Evolutionary conservation across 2,888 invertebrate species (phyloP).

Genomic region (Ceriagrion tenellum): DNA sequence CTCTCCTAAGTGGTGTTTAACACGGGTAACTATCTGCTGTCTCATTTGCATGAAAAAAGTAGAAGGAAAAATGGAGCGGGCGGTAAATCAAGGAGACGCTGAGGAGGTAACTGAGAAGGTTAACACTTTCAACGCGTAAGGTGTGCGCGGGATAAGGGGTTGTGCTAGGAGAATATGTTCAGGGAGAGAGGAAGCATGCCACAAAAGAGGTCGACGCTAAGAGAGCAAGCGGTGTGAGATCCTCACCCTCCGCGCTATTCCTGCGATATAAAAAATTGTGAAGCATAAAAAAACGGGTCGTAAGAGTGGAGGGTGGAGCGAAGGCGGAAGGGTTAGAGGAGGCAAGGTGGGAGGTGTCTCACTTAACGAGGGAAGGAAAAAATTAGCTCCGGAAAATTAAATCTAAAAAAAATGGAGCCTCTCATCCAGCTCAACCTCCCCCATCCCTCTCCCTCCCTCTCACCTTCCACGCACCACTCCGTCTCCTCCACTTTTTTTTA

Average conservation of each 20-base stretch:
- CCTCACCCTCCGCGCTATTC: neutral
- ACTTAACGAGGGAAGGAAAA: constrained; percentile 61
- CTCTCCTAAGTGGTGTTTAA: neutral
- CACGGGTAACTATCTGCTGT: neutral
- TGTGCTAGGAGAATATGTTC: no score
- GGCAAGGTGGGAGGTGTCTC: constrained; percentile 24
- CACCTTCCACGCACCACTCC: neutral
- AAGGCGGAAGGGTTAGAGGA: neutral
- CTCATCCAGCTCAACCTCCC: neutral
- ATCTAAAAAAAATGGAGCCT: constrained; percentile 27
- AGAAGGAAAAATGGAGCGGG: neutral
- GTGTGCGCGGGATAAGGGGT: neutral
- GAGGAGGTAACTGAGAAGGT: neutral
- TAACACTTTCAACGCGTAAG: neutral
- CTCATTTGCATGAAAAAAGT: neutral
- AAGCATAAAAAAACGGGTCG: neutral
- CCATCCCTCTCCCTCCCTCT: no score
- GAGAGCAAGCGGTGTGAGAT: neutral
- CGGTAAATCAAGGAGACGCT: neutral
- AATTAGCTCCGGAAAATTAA: constrained; percentile 67
- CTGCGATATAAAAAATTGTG: neutral
- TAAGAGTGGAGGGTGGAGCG: neutral
- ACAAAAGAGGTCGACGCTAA: neutral
- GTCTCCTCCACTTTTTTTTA: neutral
- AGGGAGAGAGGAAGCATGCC: neutral